phyloP scores from a whole-genome alignment of 1,140 invertebrate species.

The Drosophila melanogaster region Release_6_plus_ISO1_MT NC_004354.4:4190001-4190500 shows the following conservation, averaged over 20 bases:
- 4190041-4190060: not conserved
- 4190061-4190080: slow-evolving; percentile 15
- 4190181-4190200: slow-evolving; percentile 55
- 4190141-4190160: slow-evolving; percentile 6
- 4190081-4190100: slow-evolving; percentile 30
- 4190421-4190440: slow-evolving; percentile 40
- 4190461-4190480: slow-evolving; percentile 74
- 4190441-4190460: slow-evolving; percentile 66
- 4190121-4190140: not conserved
- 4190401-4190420: slow-evolving; percentile 68
- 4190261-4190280: slow-evolving; percentile 49
- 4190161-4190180: slow-evolving; percentile 81
- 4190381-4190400: slow-evolving; percentile 32
- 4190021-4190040: not conserved
- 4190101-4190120: slow-evolving; percentile 3
- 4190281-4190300: slow-evolving; percentile 60
- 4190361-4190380: slow-evolving; percentile 27
- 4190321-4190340: slow-evolving; percentile 3
- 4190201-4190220: slow-evolving; percentile 16
- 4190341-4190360: slow-evolving; percentile 22
- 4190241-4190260: not conserved
- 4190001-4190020: too few species aligned
- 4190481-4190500: slow-evolving; percentile 66
- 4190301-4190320: slow-evolving; percentile 61
- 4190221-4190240: slow-evolving; percentile 10